Base-by-base conservation (phyloP, 2,797 vertebrate species). In the Sandelia bainsii region DNA sequence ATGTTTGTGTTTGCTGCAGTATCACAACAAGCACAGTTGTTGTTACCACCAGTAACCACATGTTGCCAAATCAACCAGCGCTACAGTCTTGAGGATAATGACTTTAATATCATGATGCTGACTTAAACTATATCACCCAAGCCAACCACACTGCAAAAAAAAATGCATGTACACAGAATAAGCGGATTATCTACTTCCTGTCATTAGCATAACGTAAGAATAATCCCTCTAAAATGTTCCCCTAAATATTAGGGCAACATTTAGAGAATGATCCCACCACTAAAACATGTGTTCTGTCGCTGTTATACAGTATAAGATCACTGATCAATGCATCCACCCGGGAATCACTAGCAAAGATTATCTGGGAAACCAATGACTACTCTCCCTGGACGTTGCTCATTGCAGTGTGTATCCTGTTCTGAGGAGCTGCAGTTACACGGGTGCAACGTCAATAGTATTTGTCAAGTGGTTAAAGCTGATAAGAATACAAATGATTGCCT, bases 391-490 rank as follows among this genome's bases (percentile, higher is more conserved):
- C 57, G 67, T 16, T 57, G 80, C 70, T 74, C 60, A 42, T 39
- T 75, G 75, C 71, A 45, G 62, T 40, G 52, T 71, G 68, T 67
- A 57, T 60, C 64, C 69, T 71, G 79, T 78, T 87, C 77, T 79
- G 45, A 53, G 62, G 65, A 79, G 83, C 78, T 62, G 66, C 78
- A 65, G 75, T 72, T 73, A 83, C 80, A 76, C 62, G 49, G 78
- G 68, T 70, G 84, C 70, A 72, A 75, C 88, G 81, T 91, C 88
- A 90, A 89, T 86, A 89, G 88, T 86, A 76, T 88, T 88, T 88
- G 90, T 87, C 87, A 81, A 87, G 88, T 86, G 84, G 81, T 87
- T 86, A 75, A 84, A 82, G 84, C 88, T 86, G 90, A 90, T 91
- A 88, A 89, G 87, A 89, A 91, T 81, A 87, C 86, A 79, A 85